Evolutionary conservation across 2,888 invertebrate species (phyloP).

Genomic region (Epistrophe grossulariae): DNA sequence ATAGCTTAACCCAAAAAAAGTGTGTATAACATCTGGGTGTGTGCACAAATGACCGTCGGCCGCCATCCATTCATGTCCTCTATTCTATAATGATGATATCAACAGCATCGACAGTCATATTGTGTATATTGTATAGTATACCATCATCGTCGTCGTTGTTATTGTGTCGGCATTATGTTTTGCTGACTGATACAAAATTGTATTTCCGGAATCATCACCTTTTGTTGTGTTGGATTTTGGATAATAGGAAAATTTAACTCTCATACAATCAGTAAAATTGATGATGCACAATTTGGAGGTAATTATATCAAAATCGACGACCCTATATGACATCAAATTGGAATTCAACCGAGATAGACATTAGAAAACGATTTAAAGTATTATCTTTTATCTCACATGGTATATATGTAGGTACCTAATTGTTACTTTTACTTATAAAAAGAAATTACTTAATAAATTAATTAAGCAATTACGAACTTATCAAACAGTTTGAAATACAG

Average conservation of each 20-base stretch:
- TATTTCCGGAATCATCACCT: constrained; percentile 47
- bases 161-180: constrained; percentile 20
- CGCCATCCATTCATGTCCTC: constrained; percentile 66
- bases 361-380: neutral
- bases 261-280: constrained; percentile 13
- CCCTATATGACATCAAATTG: neutral
- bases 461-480: too few relatives aligned
- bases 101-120: constrained; percentile 45
- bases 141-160: neutral
- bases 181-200: constrained; percentile 33
- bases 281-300: constrained; percentile 39
- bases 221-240: constrained; percentile 19
- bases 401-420: neutral
- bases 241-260: constrained; percentile 24
- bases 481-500: too few relatives aligned
- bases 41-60: constrained; percentile 54
- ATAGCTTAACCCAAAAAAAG: constrained; percentile 16
- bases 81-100: constrained; percentile 67
- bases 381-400: neutral
- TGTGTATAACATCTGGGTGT: constrained; percentile 34
- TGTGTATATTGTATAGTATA: constrained; percentile 14
- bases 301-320: constrained; percentile 24
- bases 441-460: too few relatives aligned
- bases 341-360: neutral
- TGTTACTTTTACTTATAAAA: neutral